A percentile compares a stretch with the other conserved stretches of the same genome.
Evolutionary conservation across 2,797 vertebrate genomes (phyloP).

Genomic region (Neomorphus geoffroyi): DNA sequence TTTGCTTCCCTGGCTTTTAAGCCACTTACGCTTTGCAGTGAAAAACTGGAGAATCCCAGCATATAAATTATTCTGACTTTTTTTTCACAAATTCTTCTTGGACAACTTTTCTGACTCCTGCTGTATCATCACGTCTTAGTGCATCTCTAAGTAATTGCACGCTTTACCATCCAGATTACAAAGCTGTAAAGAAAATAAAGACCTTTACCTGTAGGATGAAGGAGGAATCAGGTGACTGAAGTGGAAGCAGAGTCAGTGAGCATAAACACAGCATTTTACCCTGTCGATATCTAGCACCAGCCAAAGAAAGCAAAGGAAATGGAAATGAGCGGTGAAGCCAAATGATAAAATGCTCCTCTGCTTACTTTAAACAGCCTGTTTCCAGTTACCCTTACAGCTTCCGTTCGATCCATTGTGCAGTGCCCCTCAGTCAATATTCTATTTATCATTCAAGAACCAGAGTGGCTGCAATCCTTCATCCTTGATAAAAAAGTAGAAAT

Average conservation of each 20-base stretch:
- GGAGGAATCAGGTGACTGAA: background rate
- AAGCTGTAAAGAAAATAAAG: background rate
- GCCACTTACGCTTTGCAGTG: background rate
- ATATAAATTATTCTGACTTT: background rate
- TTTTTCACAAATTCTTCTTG: background rate
- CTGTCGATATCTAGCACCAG: background rate
- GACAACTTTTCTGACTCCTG: background rate
- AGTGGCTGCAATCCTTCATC: background rate
- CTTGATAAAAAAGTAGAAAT: background rate
- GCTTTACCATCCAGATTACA: background rate
- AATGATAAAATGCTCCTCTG: background rate
- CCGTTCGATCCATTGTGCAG: background rate
- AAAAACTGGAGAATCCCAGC: background rate
- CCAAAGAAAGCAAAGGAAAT: background rate
- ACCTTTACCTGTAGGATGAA: background rate
- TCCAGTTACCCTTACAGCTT: background rate
- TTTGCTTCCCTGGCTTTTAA: background rate
- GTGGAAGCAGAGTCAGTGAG: background rate
- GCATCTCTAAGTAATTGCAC: background rate
- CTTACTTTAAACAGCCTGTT: background rate
- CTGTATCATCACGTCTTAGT: background rate
- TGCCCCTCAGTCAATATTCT: background rate
- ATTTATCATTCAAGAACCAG: background rate
- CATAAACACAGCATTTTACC: background rate
- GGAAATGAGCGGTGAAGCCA: background rate